Percentiles rank a stretch among this genome's conserved stretches.
Evolutionary conservation across 2,113 vertebrate species (phyloP).

Genomic region (Chunga burmeisteri): DNA sequence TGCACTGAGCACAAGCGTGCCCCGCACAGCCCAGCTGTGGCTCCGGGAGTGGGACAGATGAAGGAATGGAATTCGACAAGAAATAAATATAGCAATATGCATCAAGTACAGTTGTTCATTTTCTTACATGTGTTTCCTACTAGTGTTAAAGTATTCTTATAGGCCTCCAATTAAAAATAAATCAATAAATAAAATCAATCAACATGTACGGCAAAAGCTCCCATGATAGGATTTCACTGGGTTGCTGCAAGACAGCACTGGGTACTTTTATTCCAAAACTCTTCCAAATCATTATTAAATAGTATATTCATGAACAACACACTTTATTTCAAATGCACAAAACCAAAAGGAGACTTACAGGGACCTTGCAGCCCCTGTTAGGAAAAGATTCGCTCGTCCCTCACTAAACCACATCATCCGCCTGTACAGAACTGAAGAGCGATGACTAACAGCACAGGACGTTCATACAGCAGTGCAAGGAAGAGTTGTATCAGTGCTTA

Average conservation of each 20-base stretch:
- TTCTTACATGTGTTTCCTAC: not conserved
- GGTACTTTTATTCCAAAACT: not conserved
- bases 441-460: accelerated
- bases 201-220: not conserved
- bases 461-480: not conserved
- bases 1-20: not conserved
- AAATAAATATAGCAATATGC: not conserved
- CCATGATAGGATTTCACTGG: not conserved
- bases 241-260: not conserved
- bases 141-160: not conserved
- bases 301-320: not conserved
- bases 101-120: not conserved
- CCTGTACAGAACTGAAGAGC: not conserved
- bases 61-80: not conserved
- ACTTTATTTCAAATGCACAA: not conserved
- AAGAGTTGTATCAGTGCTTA: not conserved
- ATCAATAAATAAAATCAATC: accelerated
- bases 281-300: not conserved
- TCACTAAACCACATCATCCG: not conserved
- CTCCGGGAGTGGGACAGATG: not conserved
- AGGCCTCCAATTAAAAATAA: not conserved
- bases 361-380: not conserved
- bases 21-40: not conserved
- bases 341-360: not conserved
- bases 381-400: not conserved